These are phyloP conservation scores for Neosilurus mollespiculum DNA, from an alignment of 2,797 vertebrate species.

Conservation along the genomic window DNA sequence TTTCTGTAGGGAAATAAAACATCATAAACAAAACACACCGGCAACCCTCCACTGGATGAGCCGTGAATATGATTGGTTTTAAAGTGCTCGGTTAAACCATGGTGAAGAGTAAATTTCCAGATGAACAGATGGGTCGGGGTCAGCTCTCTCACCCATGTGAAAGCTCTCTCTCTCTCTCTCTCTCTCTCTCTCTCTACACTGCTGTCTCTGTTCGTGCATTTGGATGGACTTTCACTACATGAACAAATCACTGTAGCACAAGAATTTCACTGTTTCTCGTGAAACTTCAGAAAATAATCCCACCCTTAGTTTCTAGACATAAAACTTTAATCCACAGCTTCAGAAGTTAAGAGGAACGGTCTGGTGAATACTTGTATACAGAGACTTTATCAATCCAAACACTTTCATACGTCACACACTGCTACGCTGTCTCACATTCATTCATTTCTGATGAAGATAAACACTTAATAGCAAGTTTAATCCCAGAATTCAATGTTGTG, in stretches of 20 bases:
- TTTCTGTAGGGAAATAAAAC: slow-evolving; percentile 75
- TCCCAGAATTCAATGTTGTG: too few relatives aligned
- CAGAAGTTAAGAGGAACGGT: not conserved
- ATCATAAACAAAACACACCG: not conserved
- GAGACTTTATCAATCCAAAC: too few relatives aligned
- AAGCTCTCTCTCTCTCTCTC: too few relatives aligned
- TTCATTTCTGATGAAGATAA: too few relatives aligned
- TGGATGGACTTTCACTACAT: not conserved
- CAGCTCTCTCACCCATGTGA: not conserved
- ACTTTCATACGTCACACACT: too few relatives aligned
- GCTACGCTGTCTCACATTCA: too few relatives aligned
- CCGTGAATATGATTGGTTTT: too few relatives aligned
- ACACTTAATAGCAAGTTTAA: too few relatives aligned
- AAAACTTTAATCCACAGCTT: not conserved
- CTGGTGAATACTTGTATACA: too few relatives aligned
- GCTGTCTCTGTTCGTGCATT: not conserved
- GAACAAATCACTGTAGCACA: not conserved
- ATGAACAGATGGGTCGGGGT: not conserved
- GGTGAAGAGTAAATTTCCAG: not conserved
- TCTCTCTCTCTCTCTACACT: not conserved
- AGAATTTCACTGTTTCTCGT: too few relatives aligned
- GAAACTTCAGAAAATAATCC: not conserved
- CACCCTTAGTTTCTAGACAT: not conserved
- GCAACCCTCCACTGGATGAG: not conserved
- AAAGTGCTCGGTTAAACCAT: not conserved